These are phyloP conservation scores for Ennomos erosarius DNA, from an alignment of 2,888 invertebrate species.

Conservation along the genomic window DNA sequence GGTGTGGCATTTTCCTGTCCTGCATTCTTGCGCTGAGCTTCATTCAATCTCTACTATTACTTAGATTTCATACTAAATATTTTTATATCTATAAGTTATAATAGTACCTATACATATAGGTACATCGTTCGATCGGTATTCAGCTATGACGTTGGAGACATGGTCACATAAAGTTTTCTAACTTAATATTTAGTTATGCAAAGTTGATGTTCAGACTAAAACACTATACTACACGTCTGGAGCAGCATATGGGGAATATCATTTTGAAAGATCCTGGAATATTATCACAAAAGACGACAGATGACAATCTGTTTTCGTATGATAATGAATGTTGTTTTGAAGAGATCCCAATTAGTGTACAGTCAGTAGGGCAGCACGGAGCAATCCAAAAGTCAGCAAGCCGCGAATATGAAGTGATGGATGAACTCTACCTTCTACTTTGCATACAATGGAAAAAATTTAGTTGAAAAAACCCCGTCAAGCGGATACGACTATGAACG, in stretches of 20 bases:
- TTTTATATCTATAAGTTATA: too few species aligned
- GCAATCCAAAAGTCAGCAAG: slow-evolving; percentile 60
- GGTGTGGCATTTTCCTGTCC: slow-evolving; percentile 39
- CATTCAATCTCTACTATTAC: slow-evolving; percentile 34
- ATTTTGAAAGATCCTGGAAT: slow-evolving; percentile 29
- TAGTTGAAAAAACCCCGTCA: slow-evolving; percentile 61
- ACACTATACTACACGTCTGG: background rate
- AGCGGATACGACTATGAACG: slow-evolving; percentile 74
- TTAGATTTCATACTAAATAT: slow-evolving; percentile 5
- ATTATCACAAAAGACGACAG: slow-evolving; percentile 37
- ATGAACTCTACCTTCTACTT: slow-evolving; percentile 72
- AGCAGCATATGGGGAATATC: slow-evolving; percentile 30
- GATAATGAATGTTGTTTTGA: slow-evolving; percentile 37
- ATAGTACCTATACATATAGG: too few species aligned
- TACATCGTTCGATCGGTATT: too few species aligned
- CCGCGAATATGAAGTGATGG: slow-evolving; percentile 82
- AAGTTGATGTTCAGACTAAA: too few species aligned
- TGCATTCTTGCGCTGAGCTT: slow-evolving; percentile 27
- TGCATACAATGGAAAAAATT: slow-evolving; percentile 81
- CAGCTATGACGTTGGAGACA: too few species aligned
- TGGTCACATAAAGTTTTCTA: too few species aligned
- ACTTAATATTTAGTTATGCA: too few species aligned
- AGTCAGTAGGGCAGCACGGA: slow-evolving; percentile 62
- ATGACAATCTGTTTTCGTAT: slow-evolving; percentile 37
- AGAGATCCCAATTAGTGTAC: slow-evolving; percentile 45